Base-by-base conservation (phyloP, 37 sponge, comb jelly and placozoan species). In the Amphimedon queenslandica region DNA sequence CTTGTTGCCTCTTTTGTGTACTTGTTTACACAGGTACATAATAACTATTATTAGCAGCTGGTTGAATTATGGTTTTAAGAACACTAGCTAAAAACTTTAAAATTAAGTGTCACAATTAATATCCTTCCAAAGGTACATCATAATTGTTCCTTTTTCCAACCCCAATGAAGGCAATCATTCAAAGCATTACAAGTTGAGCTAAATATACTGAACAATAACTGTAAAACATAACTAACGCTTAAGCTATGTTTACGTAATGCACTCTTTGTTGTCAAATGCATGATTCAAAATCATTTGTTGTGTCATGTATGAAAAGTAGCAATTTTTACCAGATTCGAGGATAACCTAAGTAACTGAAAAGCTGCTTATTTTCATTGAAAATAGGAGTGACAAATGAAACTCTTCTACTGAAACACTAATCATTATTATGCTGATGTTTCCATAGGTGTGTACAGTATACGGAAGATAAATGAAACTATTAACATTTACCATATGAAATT, bases 221-320 rank as follows among this genome's bases (percentile, higher is more conserved):
- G 38, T 6, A 70, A 27, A 10, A 70, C 53, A 42, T 70, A 70
- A 30, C 28, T 23, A 21, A 51, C 51, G 29, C 71, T 40, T 47
- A 30, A 16, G 24, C 23, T 16, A 42, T 70, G 71, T 42, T 29
- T 41, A 5, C 29, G n/a, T 23, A 70, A 29, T 11, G 71, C 32
- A 8, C 28, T 10, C 10, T 30, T 6, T 20, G 55, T n/a, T 18
- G 71, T 30, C 38, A 21, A 8, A 70, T 11, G 25, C 42, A 42
- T 4, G n/a, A 3, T n/a, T 70, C 71, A 42, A 42, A 51, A 30
- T 30, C 51, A 18, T 70, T 70, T n/a, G 71, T 70, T 42, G 42
- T 51, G 8, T 42, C 51, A 34, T 43, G 29, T 29, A 25, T 70
- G 71, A 28, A 24, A 70, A 6, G 32, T 30, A 25, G 41, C 71